Conservation (phyloP, 2,113 vertebrate species). For the Gymnocephalus cernua region DNA sequence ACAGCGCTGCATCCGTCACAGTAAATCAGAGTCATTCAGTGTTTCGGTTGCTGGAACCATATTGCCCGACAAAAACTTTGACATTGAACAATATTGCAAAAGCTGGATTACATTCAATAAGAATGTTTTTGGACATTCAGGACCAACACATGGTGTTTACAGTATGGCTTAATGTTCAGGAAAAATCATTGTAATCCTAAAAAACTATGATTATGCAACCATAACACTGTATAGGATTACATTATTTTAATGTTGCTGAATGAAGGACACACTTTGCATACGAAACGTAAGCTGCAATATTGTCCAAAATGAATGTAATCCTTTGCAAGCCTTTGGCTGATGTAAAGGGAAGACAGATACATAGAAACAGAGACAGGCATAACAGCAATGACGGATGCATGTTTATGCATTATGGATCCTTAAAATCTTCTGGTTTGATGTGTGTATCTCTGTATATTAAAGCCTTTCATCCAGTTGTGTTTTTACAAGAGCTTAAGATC, state of each 20-base stretch:
- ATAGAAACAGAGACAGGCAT: background rate
- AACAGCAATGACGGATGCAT: background rate
- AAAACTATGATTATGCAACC: background rate
- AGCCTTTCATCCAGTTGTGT: background rate
- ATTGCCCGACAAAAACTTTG: background rate
- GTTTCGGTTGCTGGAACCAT: background rate
- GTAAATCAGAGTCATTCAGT: background rate
- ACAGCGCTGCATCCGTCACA: background rate
- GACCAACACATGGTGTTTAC: background rate
- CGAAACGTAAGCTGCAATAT: background rate
- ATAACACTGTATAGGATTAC: background rate
- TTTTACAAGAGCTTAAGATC: background rate
- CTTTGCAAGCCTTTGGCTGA: background rate
- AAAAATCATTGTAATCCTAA: too few relatives aligned
- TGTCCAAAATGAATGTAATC: background rate
- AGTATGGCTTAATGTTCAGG: background rate
- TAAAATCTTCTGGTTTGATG: background rate
- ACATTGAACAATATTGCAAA: background rate
- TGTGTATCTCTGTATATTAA: background rate
- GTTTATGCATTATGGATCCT: background rate
- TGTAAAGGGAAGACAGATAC: background rate
- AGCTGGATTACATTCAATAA: background rate
- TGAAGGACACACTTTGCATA: background rate
- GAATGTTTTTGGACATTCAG: background rate
- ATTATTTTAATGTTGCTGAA: background rate